Evolutionary conservation across 1,140 invertebrate species (phyloP).

Genomic region (Drosophila erecta): DNA sequence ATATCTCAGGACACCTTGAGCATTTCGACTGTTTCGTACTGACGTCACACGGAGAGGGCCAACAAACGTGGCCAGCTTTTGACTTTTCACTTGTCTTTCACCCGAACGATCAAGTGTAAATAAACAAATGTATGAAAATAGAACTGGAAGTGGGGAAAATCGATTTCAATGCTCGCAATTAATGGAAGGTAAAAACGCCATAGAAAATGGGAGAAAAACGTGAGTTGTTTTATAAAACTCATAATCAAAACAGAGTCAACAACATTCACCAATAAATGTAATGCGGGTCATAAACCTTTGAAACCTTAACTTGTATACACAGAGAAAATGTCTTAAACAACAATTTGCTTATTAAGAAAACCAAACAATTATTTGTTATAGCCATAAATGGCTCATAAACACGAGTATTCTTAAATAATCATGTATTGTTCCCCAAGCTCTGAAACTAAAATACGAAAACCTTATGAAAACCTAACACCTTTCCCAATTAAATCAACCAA

Average conservation of each 20-base stretch:
- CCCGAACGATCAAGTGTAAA: constrained; percentile 53
- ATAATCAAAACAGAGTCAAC: constrained; percentile 33
- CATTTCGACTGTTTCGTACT: constrained; percentile 4
- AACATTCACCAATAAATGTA: constrained; percentile 27
- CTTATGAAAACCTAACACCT: too few relatives aligned
- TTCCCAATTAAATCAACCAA: too few relatives aligned
- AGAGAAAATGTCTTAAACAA: neutral
- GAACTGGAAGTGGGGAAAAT: constrained; percentile 47
- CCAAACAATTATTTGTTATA: neutral
- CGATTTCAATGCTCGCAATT: constrained; percentile 47
- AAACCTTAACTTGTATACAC: constrained; percentile 27
- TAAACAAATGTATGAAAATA: constrained; percentile 53
- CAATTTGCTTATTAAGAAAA: constrained; percentile 3
- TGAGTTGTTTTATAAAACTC: constrained; percentile 57
- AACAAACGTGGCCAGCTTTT: constrained; percentile 46
- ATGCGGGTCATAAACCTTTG: constrained; percentile 36
- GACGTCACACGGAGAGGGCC: constrained; percentile 46
- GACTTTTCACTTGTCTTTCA: constrained; percentile 66
- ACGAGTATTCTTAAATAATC: neutral
- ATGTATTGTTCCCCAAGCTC: too few relatives aligned
- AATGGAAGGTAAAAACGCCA: constrained; percentile 44
- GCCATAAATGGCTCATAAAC: neutral
- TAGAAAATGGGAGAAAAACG: constrained; percentile 30
- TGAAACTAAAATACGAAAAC: too few relatives aligned
- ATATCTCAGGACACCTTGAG: constrained; percentile 31